These are phyloP conservation scores for Macaria liturata DNA, from an alignment of 2,888 invertebrate species.

Conservation along the genomic window DNA sequence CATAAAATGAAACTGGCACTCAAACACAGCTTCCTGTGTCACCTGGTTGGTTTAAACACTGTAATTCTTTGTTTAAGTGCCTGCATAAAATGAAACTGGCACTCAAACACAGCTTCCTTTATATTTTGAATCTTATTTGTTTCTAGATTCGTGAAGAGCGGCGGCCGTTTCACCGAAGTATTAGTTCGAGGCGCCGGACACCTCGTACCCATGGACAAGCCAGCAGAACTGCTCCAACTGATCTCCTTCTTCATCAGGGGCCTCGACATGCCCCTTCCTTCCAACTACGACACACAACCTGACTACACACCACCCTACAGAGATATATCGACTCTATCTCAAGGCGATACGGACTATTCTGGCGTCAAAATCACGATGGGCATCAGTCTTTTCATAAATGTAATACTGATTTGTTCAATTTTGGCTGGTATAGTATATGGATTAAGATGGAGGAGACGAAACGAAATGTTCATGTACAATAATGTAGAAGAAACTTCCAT, in stretches of 20 bases:
- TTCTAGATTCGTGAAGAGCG: slow-evolving; percentile 80
- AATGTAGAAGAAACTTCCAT: slow-evolving; percentile 50
- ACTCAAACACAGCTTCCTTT: too few species aligned
- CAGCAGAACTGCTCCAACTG: slow-evolving; percentile 63
- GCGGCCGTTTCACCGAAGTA: slow-evolving; percentile 81
- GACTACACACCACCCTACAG: slow-evolving; percentile 37
- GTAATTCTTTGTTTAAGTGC: too few species aligned
- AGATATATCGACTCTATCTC: slow-evolving; percentile 19
- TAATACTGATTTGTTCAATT: slow-evolving; percentile 47
- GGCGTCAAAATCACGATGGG: slow-evolving; percentile 45
- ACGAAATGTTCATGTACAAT: slow-evolving; percentile 49
- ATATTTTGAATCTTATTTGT: too few species aligned
- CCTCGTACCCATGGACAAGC: slow-evolving; percentile 84
- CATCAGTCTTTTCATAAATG: slow-evolving; percentile 57
- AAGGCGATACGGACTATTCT: slow-evolving; percentile 9
- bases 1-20: too few species aligned
- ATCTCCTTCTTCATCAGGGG: slow-evolving; percentile 55
- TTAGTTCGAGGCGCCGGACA: slow-evolving; percentile 85
- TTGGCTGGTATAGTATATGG: slow-evolving; percentile 45
- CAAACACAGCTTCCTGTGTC: too few species aligned
- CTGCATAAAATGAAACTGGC: too few species aligned
- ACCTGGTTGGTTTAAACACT: too few species aligned
- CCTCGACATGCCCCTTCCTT: slow-evolving; percentile 42
- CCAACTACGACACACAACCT: slow-evolving; percentile 36
- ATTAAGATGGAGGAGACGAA: slow-evolving; percentile 50